Percentiles rank a stretch among this genome's conserved stretches.
Evolutionary conservation across 2,888 invertebrate genomes (phyloP).

Genomic region (Amiota minor): DNA sequence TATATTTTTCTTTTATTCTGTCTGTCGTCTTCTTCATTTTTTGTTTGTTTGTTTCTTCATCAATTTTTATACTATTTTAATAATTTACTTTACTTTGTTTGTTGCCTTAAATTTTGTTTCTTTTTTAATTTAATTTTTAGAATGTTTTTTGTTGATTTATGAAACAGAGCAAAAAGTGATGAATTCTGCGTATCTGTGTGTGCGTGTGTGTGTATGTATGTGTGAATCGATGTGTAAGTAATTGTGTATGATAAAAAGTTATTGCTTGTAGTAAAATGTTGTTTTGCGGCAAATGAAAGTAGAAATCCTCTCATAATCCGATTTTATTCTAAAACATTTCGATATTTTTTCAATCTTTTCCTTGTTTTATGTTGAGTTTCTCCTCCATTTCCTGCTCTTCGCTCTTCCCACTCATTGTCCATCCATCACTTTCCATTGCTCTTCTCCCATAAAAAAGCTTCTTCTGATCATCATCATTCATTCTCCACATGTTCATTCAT

Average conservation of each 20-base stretch:
- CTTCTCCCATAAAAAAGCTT: no score
- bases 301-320: no score
- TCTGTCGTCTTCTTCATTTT: slow-evolving; percentile 62
- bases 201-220: slow-evolving; percentile 36
- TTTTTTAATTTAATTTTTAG: slow-evolving; percentile 57
- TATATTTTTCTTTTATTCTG: slow-evolving; percentile 62
- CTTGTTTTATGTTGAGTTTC: slow-evolving; percentile 41
- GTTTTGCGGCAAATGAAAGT: no score
- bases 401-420: no score
- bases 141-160: slow-evolving; percentile 32
- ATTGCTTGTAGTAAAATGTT: not conserved
- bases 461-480: no score
- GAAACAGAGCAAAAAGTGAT: not conserved
- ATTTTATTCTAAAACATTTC: no score
- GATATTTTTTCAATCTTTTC: slow-evolving; percentile 38
- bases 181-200: slow-evolving; percentile 32
- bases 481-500: no score
- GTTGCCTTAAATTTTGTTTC: slow-evolving; percentile 56
- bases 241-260: slow-evolving; percentile 22
- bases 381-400: no score
- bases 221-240: no score
- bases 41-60: slow-evolving; percentile 12
- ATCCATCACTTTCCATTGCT: no score
- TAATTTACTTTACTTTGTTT: slow-evolving; percentile 33
- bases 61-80: slow-evolving; percentile 2